Conservation (phyloP, 2,888 invertebrate genomes). For the Leptinotarsa rubiginosa region DNA sequence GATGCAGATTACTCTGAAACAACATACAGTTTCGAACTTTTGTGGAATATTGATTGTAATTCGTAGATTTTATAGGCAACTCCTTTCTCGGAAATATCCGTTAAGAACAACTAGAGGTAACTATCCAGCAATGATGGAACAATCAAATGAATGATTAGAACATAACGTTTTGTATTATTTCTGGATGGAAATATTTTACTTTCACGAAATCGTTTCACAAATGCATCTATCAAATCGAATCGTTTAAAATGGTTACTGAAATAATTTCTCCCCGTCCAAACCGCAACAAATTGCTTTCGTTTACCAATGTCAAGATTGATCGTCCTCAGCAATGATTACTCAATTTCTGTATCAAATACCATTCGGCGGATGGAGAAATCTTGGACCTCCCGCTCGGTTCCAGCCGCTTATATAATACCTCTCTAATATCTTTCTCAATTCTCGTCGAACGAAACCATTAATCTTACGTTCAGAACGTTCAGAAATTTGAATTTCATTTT, state of each 20-base stretch:
- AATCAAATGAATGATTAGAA: too few species aligned
- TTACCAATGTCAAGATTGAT: not conserved
- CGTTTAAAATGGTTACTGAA: not conserved
- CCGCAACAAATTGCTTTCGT: not conserved
- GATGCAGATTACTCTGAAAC: too few species aligned
- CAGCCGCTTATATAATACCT: not conserved
- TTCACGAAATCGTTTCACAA: not conserved
- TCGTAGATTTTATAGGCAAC: too few species aligned
- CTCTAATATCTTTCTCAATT: not conserved
- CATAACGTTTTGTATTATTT: not conserved
- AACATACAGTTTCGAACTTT: too few species aligned
- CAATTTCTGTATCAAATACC: not conserved
- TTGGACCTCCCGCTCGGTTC: not conserved
- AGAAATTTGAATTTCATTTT: slow-evolving; percentile 3
- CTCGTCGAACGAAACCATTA: not conserved
- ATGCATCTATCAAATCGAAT: too few species aligned
- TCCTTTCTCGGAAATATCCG: too few species aligned
- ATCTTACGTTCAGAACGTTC: not conserved
- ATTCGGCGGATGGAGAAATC: not conserved
- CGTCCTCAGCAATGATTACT: not conserved
- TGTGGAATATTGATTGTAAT: too few species aligned
- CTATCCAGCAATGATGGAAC: too few species aligned
- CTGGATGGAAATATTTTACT: not conserved
- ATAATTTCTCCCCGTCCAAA: not conserved
- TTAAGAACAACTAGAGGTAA: too few species aligned